Conservation (phyloP, 2,888 invertebrate genomes). For the Dryococelus australis region DNA sequence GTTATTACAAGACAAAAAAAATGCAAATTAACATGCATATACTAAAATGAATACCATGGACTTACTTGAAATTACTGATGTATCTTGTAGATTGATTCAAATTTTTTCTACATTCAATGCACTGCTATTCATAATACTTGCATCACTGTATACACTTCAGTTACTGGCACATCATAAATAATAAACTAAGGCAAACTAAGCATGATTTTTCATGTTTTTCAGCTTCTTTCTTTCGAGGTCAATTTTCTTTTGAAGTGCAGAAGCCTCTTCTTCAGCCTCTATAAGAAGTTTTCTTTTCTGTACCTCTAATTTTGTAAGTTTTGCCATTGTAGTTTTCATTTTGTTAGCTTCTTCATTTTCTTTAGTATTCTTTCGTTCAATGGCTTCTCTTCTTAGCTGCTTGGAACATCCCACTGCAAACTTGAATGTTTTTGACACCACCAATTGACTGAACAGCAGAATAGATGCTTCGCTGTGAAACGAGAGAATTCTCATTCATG, state of each 20-base stretch:
- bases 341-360: background rate
- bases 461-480: background rate
- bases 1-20: no score
- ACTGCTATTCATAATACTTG: no score
- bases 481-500: background rate
- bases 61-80: no score
- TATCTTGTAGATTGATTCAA: no score
- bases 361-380: background rate
- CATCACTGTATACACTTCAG: no score
- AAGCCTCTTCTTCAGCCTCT: conserved; percentile 25
- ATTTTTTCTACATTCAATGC: no score
- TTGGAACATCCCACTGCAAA: background rate
- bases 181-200: no score
- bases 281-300: background rate
- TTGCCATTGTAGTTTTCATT: conserved; percentile 1
- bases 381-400: background rate
- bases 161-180: no score
- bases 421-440: background rate
- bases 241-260: conserved; percentile 6
- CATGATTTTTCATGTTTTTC: background rate
- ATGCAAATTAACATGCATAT: no score
- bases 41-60: no score
- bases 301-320: background rate
- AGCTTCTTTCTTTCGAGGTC: background rate
- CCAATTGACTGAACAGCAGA: background rate